These are phyloP conservation scores for Prosopocoilus inquinatus DNA, from an alignment of 2,888 invertebrate genomes.

Conservation along the genomic window DNA sequence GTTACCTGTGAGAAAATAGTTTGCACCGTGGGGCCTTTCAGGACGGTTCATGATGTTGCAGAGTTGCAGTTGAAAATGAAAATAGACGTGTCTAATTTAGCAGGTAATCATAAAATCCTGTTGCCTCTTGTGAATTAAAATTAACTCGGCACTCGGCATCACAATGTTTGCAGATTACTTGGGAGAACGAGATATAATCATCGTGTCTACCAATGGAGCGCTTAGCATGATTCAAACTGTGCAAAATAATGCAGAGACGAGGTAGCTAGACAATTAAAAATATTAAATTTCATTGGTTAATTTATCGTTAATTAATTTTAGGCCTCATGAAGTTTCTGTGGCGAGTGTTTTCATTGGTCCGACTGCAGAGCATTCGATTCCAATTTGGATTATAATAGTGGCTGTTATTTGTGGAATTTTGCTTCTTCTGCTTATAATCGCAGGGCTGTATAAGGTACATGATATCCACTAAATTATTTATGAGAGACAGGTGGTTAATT, in stretches of 20 bases:
- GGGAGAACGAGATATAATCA: slow-evolving; percentile 43
- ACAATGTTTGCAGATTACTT: slow-evolving; percentile 32
- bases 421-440: slow-evolving; percentile 45
- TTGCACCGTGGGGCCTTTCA: slow-evolving; percentile 46
- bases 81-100: slow-evolving; percentile 39
- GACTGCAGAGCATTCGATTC: slow-evolving; percentile 34
- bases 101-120: slow-evolving; percentile 35
- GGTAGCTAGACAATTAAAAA: background rate
- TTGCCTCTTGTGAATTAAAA: slow-evolving; percentile 8
- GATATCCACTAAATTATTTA: background rate
- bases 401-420: slow-evolving; percentile 50
- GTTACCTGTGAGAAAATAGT: slow-evolving; percentile 25
- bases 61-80: slow-evolving; percentile 43
- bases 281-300: background rate
- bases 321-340: slow-evolving; percentile 13
- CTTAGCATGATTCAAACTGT: slow-evolving; percentile 37
- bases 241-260: slow-evolving; percentile 18
- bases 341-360: slow-evolving; percentile 46
- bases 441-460: slow-evolving; percentile 43
- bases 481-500: background rate
- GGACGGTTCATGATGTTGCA: slow-evolving; percentile 38
- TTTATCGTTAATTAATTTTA: slow-evolving; percentile 2
- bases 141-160: slow-evolving; percentile 3
- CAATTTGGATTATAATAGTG: slow-evolving; percentile 51
- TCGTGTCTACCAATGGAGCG: slow-evolving; percentile 42